Percentiles rank a stretch among this genome's conserved stretches.
Conservation (phyloP, 2,113 vertebrate genomes). For the Grammomys surdaster region DNA sequence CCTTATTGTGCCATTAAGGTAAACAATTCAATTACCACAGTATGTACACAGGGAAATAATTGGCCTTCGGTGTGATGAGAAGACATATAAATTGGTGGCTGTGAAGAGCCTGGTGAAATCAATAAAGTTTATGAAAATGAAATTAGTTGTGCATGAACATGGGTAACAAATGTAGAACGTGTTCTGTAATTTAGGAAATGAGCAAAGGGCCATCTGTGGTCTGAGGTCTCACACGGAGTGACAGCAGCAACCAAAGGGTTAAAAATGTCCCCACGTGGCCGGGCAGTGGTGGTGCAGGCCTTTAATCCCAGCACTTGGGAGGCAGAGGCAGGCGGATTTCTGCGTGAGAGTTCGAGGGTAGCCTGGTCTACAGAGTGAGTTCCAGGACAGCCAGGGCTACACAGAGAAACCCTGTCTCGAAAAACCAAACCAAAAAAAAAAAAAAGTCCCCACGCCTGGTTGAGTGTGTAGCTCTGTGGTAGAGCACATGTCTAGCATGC, state of each 20-base stretch:
- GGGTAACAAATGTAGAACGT: constrained; percentile 65
- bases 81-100: constrained; percentile 80
- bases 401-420: too few relatives aligned
- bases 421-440: too few relatives aligned
- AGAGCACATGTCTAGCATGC: too few relatives aligned
- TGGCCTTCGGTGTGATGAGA: constrained; percentile 81
- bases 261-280: neutral
- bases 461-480: neutral
- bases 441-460: neutral
- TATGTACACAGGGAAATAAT: constrained; percentile 81
- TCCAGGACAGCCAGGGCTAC: too few relatives aligned
- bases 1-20: constrained; percentile 75
- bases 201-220: neutral
- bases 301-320: too few relatives aligned
- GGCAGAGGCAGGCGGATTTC: too few relatives aligned
- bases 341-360: too few relatives aligned
- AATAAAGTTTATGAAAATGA: constrained; percentile 85
- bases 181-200: constrained; percentile 57
- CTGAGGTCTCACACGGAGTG: neutral
- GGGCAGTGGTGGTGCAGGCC: too few relatives aligned
- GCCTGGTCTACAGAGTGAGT: too few relatives aligned
- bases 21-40: constrained; percentile 81
- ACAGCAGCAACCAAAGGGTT: neutral
- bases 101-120: constrained; percentile 81
- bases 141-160: constrained; percentile 75